Percentiles rank a stretch among this genome's conserved stretches.
Evolutionary conservation across 2,888 invertebrate genomes (phyloP).

Genomic region (Cheilosia impressa): DNA sequence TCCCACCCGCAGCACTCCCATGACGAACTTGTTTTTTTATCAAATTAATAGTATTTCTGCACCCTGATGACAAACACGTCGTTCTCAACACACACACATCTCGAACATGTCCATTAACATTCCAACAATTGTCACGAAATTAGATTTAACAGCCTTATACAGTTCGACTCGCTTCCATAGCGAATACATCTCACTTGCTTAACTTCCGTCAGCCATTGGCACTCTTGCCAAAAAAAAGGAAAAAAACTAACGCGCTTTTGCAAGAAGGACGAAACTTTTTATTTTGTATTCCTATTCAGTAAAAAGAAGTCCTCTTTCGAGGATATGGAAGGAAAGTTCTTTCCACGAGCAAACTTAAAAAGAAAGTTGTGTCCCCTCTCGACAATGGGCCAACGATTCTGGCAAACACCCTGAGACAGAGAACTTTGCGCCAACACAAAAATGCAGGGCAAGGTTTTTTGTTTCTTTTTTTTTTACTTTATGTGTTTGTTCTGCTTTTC

Average conservation of each 20-base stretch:
- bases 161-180: constrained; percentile 5
- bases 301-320: constrained; percentile 27
- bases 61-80: constrained; percentile 36
- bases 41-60: constrained; percentile 30
- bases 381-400: constrained; percentile 31
- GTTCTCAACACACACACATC: constrained; percentile 22
- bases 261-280: constrained; percentile 64
- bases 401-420: constrained; percentile 35
- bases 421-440: constrained; percentile 35
- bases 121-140: constrained; percentile 64
- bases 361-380: constrained; percentile 44
- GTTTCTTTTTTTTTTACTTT: constrained; percentile 1
- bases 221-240: constrained; percentile 6
- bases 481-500: constrained; percentile 19
- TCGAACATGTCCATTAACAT: constrained; percentile 60
- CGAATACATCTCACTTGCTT: constrained; percentile 40
- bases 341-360: constrained; percentile 56
- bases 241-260: constrained; percentile 48
- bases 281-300: constrained; percentile 39
- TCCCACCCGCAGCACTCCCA: not conserved
- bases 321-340: constrained; percentile 43
- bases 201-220: not conserved
- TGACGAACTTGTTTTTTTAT: constrained; percentile 24
- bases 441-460: constrained; percentile 54
- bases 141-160: constrained; percentile 44